A percentile compares a stretch with the other conserved stretches of the same genome.
Evolutionary conservation across 2,888 invertebrate genomes (phyloP).

Genomic region (Formica aserva): DNA sequence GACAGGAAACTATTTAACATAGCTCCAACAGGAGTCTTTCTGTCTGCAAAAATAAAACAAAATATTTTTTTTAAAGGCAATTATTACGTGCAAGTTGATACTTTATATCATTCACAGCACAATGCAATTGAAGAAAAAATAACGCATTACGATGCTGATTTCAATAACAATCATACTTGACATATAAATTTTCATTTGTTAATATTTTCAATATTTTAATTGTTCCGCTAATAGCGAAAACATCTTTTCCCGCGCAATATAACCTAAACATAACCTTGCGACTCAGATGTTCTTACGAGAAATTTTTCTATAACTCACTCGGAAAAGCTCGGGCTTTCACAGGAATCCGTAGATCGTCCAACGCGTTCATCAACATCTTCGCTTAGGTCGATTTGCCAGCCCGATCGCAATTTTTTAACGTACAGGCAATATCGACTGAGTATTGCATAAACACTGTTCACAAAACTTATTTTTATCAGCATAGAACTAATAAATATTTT

Average conservation of each 20-base stretch:
- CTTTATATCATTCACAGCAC: neutral
- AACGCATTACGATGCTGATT: neutral
- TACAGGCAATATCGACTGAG: no score
- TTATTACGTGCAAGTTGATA: neutral
- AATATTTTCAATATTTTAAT: neutral
- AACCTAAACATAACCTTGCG: constrained; percentile 31
- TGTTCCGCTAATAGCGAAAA: no score
- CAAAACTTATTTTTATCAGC: no score
- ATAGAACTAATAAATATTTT: no score
- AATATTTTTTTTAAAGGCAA: neutral
- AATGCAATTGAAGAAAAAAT: neutral
- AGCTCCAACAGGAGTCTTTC: constrained; percentile 92
- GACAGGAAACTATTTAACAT: constrained; percentile 93
- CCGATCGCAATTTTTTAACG: constrained; percentile 89
- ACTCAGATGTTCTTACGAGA: neutral
- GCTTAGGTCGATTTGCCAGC: constrained; percentile 98
- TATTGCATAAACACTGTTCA: no score
- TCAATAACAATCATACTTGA: neutral
- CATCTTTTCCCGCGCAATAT: constrained; percentile 28
- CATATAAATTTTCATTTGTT: neutral
- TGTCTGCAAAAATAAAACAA: constrained; percentile 88
- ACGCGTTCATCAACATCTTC: constrained; percentile 88
- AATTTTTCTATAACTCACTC: constrained; percentile 81
- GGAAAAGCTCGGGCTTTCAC: constrained; percentile 87
- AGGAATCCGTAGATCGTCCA: constrained; percentile 76